These are phyloP conservation scores for Heliconius melpomene DNA, from an alignment of 1,140 invertebrate species.

Conservation along the genomic window DNA sequence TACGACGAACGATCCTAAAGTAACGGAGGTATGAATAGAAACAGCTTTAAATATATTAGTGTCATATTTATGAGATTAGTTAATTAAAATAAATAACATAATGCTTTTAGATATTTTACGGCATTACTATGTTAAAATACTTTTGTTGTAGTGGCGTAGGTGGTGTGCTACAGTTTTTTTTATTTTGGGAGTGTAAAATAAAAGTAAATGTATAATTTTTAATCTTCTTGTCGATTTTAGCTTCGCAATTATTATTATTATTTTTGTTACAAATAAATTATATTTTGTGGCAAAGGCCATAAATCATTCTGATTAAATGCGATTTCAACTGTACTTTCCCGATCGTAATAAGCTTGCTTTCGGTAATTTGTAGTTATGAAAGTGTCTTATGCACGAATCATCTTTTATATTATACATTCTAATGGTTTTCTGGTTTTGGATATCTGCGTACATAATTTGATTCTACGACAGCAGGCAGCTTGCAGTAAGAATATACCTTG, in stretches of 20 bases:
- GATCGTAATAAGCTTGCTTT: slow-evolving; percentile 30
- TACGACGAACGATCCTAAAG: neutral
- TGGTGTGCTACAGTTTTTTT: no score
- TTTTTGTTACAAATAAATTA: neutral
- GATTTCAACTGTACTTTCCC: slow-evolving; percentile 27
- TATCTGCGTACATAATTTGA: neutral
- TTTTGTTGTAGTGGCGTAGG: no score
- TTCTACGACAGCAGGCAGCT: neutral
- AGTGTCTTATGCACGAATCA: slow-evolving; percentile 14
- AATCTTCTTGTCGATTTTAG: no score
- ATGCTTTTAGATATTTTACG: neutral
- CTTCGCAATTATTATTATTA: neutral
- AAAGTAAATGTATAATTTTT: no score
- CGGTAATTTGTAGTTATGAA: slow-evolving; percentile 21
- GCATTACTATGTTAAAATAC: no score
- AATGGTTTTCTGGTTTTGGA: neutral
- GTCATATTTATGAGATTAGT: slow-evolving; percentile 1
- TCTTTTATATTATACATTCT: neutral
- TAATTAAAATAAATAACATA: slow-evolving; percentile 4
- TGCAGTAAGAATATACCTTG: no score
- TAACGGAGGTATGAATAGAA: slow-evolving; percentile 2
- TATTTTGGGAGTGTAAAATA: no score
- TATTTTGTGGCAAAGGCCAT: slow-evolving; percentile 12
- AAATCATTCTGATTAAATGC: slow-evolving; percentile 22
- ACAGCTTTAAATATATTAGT: slow-evolving; percentile 3